Percentiles rank a stretch among this genome's conserved stretches.
Conservation (phyloP, 2,888 invertebrate species). For the Syrphus vitripennis region DNA sequence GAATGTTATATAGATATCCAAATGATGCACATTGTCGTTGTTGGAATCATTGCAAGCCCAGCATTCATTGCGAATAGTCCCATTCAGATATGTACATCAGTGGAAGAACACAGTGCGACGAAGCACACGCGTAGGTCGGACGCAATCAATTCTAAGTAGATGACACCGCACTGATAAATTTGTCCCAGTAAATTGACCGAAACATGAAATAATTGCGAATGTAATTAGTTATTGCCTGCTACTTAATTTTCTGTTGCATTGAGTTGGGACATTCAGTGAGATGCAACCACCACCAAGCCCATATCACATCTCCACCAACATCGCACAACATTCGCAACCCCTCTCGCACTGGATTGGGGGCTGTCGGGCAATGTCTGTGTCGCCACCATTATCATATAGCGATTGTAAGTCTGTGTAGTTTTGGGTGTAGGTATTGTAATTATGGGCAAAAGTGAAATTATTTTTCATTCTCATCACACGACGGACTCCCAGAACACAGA, state of each 20-base stretch:
- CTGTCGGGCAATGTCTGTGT: constrained; percentile 5
- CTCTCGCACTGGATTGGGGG: not conserved
- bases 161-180: constrained; percentile 81
- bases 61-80: constrained; percentile 69
- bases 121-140: constrained; percentile 68
- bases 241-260: constrained; percentile 72
- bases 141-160: constrained; percentile 81
- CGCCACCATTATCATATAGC: not conserved
- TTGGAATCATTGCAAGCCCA: not conserved
- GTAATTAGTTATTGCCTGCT: constrained; percentile 81
- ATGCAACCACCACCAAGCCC: constrained; percentile 6
- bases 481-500: not conserved
- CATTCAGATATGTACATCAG: too few relatives aligned
- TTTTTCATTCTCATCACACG: not conserved
- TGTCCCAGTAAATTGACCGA: constrained; percentile 81
- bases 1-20: not conserved
- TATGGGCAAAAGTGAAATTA: constrained; percentile 58
- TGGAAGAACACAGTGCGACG: constrained; percentile 47
- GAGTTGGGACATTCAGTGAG: constrained; percentile 34
- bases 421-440: constrained; percentile 56
- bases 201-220: constrained; percentile 82
- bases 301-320: not conserved
- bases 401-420: not conserved
- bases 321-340: not conserved
- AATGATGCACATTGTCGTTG: constrained; percentile 57